Percentiles rank a stretch among this genome's conserved stretches.
These are phyloP conservation scores for Bovichtus variegatus DNA, from an alignment of 2,797 vertebrate genomes.

Conservation along the genomic window DNA sequence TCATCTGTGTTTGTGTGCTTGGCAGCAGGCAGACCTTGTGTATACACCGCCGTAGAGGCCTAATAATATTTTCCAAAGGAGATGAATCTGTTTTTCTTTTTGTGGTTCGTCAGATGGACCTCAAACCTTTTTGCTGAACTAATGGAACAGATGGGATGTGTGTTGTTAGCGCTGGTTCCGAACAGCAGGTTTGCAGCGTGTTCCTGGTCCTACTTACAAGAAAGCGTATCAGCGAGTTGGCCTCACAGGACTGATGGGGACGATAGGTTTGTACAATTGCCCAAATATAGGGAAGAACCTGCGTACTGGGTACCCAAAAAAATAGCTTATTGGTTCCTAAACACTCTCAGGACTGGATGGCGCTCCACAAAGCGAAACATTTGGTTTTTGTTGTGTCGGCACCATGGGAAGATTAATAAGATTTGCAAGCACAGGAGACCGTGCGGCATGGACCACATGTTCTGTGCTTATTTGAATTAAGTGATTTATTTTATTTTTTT, in stretches of 20 bases:
- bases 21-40: conserved; percentile 63
- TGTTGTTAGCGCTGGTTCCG: conserved; percentile 54
- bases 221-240: conserved; percentile 32
- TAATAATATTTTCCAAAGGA: conserved; percentile 83
- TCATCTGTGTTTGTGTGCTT: conserved; percentile 80
- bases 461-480: too few relatives aligned
- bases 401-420: too few relatives aligned
- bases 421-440: too few relatives aligned
- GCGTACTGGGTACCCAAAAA: too few relatives aligned
- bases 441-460: too few relatives aligned
- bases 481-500: too few relatives aligned
- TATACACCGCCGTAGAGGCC: conserved; percentile 64
- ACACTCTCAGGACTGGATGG: too few relatives aligned
- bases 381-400: too few relatives aligned
- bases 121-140: conserved; percentile 62
- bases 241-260: conserved; percentile 5
- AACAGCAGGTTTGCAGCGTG: conserved; percentile 37
- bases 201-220: conserved; percentile 31
- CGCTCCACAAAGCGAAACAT: too few relatives aligned
- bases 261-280: conserved; percentile 11
- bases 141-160: conserved; percentile 67
- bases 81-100: conserved; percentile 75
- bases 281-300: too few relatives aligned
- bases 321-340: too few relatives aligned
- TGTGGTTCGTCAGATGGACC: conserved; percentile 48